Base-by-base conservation (phyloP, 2,888 invertebrate species). In the Argyra leucocephala region DNA sequence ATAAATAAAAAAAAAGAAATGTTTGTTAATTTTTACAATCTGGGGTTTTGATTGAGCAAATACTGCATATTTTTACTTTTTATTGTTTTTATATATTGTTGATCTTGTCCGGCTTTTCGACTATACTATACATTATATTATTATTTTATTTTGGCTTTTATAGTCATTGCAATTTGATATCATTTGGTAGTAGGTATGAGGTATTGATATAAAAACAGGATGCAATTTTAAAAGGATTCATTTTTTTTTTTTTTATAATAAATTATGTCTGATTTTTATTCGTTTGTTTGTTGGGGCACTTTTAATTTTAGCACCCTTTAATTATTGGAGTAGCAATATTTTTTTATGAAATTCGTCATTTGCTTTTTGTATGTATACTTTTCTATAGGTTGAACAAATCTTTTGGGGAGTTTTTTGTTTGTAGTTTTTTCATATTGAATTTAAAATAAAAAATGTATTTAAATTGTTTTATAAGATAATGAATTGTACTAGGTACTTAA, bases 31-130 rank as follows among this genome's bases (percentile, higher is more conserved):
- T 31, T 31, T 31, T 48, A 48, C 48, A 18, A 48, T 48, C 48
- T 48, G 48, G 48, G 48, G 48, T 48, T 48, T 48, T 48, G 48
- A 48, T 48, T 48, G 48, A 48, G 48, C 18, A 48, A 48, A 48
- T 48, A 48, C 18, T 48, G 48, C 48, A 48, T 15, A 18, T 48
- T 48, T 48, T 48, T 48, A 9, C 37, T 9, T 37, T 37, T 48
- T 48, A 48, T 48, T 48, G 12, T 48, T 48, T 48, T 48, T 48
- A 18, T 48, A 18, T 18, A 18, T 48, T 48, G 48, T 48, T 48
- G 48, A 48, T 48, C 15, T 18, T n/a, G 48, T 48, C 48, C 48
- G 15, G 48, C 18, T 6, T 48, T n/a, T n/a, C 18, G 15, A 31
- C 31, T 31, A 7, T 31, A 10, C 12, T n/a, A n/a, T n/a, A n/a